These are phyloP conservation scores for Chrysina gloriosa DNA, from an alignment of 2,888 invertebrate species.

Conservation along the genomic window DNA sequence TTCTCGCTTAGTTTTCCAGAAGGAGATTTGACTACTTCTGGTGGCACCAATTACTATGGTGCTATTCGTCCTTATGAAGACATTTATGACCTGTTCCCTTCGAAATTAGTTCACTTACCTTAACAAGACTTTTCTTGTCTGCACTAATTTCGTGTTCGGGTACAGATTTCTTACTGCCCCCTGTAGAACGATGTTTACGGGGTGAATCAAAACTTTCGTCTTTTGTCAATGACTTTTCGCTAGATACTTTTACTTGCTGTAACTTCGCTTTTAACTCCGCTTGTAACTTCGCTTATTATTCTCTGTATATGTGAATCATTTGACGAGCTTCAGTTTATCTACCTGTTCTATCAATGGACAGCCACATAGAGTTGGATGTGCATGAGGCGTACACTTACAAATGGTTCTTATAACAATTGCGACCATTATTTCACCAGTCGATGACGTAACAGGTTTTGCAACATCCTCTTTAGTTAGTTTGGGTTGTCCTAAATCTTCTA, in stretches of 20 bases:
- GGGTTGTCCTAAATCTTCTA: too few species aligned
- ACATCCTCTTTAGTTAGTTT: too few species aligned
- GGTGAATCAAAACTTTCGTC: neutral
- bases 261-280: neutral
- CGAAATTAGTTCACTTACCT: neutral
- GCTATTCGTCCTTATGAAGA: neutral
- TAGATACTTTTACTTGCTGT: neutral
- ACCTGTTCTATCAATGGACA: too few species aligned
- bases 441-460: neutral
- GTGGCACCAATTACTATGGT: neutral
- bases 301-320: neutral
- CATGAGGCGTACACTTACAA: constrained; percentile 13
- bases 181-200: neutral
- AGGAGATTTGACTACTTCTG: neutral
- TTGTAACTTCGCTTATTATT: constrained; percentile 13
- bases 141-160: neutral
- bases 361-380: constrained; percentile 13
- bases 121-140: neutral
- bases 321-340: too few species aligned
- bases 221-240: constrained; percentile 1
- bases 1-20: constrained; percentile 2
- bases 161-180: neutral
- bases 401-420: constrained; percentile 20
- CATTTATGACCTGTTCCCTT: neutral
- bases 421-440: neutral